Percentiles rank a stretch among this genome's conserved stretches.
phyloP scores from a whole-genome alignment of 2,888 invertebrate species.

The Kuschelorhynchus macadamiae region DNA sequence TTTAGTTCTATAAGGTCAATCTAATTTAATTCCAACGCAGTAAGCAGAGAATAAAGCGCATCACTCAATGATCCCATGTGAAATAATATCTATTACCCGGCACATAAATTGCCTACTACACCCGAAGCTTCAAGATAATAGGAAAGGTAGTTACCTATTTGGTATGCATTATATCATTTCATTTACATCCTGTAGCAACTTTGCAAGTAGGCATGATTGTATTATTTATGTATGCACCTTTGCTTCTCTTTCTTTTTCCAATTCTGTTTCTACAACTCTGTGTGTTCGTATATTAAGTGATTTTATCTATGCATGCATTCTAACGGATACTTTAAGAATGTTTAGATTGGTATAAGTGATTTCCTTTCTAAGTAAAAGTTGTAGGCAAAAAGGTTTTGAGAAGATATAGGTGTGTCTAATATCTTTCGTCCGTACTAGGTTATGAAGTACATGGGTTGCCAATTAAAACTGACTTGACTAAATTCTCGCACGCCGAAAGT shows the following conservation, averaged over 20 bases:
- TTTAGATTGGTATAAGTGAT: constrained; percentile 13
- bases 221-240: constrained; percentile 16
- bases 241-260: constrained; percentile 4
- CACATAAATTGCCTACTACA: constrained; percentile 6
- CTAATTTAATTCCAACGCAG: too few relatives aligned
- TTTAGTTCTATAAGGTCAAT: too few relatives aligned
- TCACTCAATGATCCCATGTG: too few relatives aligned
- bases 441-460: too few relatives aligned
- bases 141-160: constrained; percentile 21
- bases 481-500: too few relatives aligned
- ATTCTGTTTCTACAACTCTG: constrained; percentile 18
- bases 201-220: constrained; percentile 10
- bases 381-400: too few relatives aligned
- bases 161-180: constrained; percentile 31
- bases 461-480: too few relatives aligned
- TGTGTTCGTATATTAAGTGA: constrained; percentile 17
- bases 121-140: constrained; percentile 13
- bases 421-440: too few relatives aligned
- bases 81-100: too few relatives aligned
- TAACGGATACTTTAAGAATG: constrained; percentile 22
- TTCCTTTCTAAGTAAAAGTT: constrained; percentile 27
- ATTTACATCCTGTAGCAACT: constrained; percentile 25
- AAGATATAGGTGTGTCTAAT: too few relatives aligned
- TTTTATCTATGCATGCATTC: constrained; percentile 22
- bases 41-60: too few relatives aligned